These are phyloP conservation scores for Engystomops pustulosus DNA, from an alignment of 2,113 vertebrate species.

Conservation along the genomic window DNA sequence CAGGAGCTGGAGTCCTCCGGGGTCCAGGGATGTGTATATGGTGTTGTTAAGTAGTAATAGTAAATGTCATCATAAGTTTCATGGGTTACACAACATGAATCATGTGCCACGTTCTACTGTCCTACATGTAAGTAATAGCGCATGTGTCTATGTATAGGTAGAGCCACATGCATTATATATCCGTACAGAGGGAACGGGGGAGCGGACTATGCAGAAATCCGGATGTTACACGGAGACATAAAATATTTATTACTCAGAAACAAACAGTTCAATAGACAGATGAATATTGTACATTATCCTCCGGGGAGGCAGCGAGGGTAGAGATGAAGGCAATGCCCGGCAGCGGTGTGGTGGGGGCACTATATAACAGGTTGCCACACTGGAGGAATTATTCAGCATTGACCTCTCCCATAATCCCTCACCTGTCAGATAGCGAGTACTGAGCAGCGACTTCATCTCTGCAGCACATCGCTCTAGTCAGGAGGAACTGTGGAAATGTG, in stretches of 20 bases:
- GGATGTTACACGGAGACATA: constrained; percentile 52
- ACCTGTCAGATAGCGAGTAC: neutral
- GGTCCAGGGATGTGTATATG: neutral
- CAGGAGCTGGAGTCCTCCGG: neutral
- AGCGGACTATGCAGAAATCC: constrained; percentile 18
- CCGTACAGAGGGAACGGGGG: neutral
- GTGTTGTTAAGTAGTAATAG: neutral
- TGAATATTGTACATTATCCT: constrained; percentile 58
- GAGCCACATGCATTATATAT: constrained; percentile 16
- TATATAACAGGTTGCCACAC: constrained; percentile 13
- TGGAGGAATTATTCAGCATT: constrained; percentile 38
- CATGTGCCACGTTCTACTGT: neutral
- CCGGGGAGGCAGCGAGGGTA: neutral
- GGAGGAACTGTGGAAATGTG: no score
- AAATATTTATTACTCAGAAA: constrained; percentile 57
- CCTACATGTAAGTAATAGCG: constrained; percentile 7
- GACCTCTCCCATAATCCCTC: constrained; percentile 27
- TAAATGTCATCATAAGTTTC: neutral
- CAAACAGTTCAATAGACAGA: constrained; percentile 56
- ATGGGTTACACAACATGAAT: neutral
- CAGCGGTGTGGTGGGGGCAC: constrained; percentile 24
- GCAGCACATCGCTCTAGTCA: neutral
- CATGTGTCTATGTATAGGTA: constrained; percentile 6
- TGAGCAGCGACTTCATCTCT: constrained; percentile 19
- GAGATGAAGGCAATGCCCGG: constrained; percentile 36